Conservation (phyloP, 2,113 vertebrate genomes). For the Austrofundulus limnaeus region DNA sequence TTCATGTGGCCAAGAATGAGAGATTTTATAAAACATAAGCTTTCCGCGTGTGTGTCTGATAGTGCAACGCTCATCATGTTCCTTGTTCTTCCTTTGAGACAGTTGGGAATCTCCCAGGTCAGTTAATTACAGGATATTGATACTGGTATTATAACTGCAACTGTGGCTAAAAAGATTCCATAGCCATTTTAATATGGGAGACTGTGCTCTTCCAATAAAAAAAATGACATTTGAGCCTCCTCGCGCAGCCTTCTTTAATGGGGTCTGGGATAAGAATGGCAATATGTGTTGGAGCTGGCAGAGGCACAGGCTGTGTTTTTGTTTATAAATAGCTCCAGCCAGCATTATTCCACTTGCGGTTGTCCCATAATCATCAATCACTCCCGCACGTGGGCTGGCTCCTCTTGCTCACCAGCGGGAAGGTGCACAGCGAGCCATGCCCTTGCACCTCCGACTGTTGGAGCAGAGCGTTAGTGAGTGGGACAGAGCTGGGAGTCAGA, state of each 20-base stretch:
- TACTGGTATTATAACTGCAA: slow-evolving; percentile 48
- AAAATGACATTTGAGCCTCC: slow-evolving; percentile 55
- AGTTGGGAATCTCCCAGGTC: slow-evolving; percentile 37
- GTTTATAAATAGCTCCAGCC: slow-evolving; percentile 81
- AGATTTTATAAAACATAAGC: slow-evolving; percentile 76
- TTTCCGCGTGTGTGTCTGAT: slow-evolving; percentile 54
- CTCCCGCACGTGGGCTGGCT: slow-evolving; percentile 35
- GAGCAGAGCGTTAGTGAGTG: slow-evolving; percentile 44
- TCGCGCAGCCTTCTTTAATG: slow-evolving; percentile 56
- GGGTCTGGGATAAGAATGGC: slow-evolving; percentile 64
- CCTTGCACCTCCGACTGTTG: slow-evolving; percentile 65
- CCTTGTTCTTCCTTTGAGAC: slow-evolving; percentile 41
- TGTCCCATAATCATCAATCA: slow-evolving; percentile 82
- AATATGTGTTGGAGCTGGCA: slow-evolving; percentile 68
- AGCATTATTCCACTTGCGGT: slow-evolving; percentile 76
- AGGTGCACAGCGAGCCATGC: slow-evolving; percentile 52
- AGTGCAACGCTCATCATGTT: slow-evolving; percentile 39
- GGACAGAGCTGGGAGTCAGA: slow-evolving; percentile 39
- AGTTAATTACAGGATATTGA: slow-evolving; percentile 66
- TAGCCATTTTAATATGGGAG: slow-evolving; percentile 54
- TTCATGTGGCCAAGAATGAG: slow-evolving; percentile 66
- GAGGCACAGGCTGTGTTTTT: slow-evolving; percentile 70
- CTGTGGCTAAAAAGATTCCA: slow-evolving; percentile 44
- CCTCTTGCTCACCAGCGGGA: slow-evolving; percentile 59
- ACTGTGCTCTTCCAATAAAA: slow-evolving; percentile 53